Base-by-base conservation (phyloP, 2,888 invertebrate species). In the Dynastes tityus region DNA sequence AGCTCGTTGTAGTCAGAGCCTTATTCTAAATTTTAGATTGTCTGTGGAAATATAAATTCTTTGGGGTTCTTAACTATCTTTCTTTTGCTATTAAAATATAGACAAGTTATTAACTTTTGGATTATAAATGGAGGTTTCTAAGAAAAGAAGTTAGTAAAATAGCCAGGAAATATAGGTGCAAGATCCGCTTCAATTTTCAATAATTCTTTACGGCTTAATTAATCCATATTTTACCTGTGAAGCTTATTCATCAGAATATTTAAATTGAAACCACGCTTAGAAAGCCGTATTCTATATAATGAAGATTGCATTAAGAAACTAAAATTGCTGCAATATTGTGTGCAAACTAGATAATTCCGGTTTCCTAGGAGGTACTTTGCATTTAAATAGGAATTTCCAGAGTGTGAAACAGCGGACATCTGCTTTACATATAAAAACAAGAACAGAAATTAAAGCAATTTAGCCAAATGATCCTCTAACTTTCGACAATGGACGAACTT, bases 311-410 rank as follows among this genome's bases (percentile, higher is more conserved):
- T 74, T 45, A 74, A 61, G 61, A 13, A 74, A 61, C 67, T 76
- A 68, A 73, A 73, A 64, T 73, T 27, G 40, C 63, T 55, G 53
- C 45, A 78, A 71, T 73, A 78, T 78, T 64, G 73, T 51, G 73
- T 78, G 78, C 78, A 53, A 77, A 78, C 70, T 78, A 55, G 55
- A 74, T 78, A 73, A 76, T 79, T 68, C 67, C 49, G 70, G 75
- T 70, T 79, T 76, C 58, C 76, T 61, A 67, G 63, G 51, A 27
- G 51, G 64, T 70, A 68, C 51, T 79, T 76, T 79, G 79, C 79
- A 79, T 79, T 70, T 79, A 79, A 79, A 79, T 79, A 63, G 79
- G 76, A 79, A 79, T 63, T 79, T 70, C 53, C 32, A 22, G 73
- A 64, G 71, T 68, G 76, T 45, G 76, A 76, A 76, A 68, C 58